Evolutionary conservation across 2,797 vertebrate genomes (phyloP).

Genomic region (Gymnothorax reevesii): DNA sequence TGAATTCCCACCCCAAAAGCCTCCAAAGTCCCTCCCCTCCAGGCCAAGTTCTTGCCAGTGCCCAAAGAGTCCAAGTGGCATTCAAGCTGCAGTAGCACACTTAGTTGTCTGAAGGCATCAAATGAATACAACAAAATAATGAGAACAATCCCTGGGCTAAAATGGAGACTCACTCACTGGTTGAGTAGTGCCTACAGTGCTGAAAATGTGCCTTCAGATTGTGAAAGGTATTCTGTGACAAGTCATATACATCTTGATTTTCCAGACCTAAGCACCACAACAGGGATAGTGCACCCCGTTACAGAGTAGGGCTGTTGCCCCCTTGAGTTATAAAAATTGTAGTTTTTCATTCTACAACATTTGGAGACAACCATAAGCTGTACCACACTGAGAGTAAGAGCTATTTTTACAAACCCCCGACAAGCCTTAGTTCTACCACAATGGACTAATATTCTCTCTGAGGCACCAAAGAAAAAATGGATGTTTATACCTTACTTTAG

Average conservation of each 20-base stretch:
- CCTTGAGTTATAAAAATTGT: not conserved
- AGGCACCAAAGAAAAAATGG: no score
- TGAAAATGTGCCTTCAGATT: not conserved
- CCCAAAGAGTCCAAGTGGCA: conserved; percentile 15
- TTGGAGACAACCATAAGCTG: not conserved
- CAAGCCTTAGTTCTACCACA: not conserved
- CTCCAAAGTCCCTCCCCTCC: not conserved
- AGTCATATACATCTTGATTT: not conserved
- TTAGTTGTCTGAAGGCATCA: not conserved
- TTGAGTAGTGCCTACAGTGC: not conserved
- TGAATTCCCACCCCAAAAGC: not conserved
- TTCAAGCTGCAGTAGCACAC: no score
- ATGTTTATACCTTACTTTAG: no score
- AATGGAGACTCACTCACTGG: not conserved
- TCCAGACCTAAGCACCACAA: not conserved
- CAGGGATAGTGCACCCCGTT: not conserved
- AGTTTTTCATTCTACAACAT: no score
- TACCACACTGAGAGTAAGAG: not conserved
- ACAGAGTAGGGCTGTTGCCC: not conserved
- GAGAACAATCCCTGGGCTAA: not conserved
- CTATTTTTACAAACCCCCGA: not conserved
- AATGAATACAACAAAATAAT: not conserved
- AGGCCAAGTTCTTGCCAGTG: conserved; percentile 14
- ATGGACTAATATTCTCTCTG: not conserved
- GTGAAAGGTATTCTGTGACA: not conserved